phyloP scores from a whole-genome alignment of 2,113 vertebrate genomes.

The pig (Sus scrofa) region T2T-Sscrofa CM000826.6:122457001-122457500 shows the following conservation, averaged over 20 bases:
- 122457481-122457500: too few species aligned
- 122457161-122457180: not conserved
- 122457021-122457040: not conserved
- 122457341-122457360: too few species aligned
- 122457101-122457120: constrained; percentile 10
- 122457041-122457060: constrained; percentile 30
- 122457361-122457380: too few species aligned
- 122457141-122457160: not conserved
- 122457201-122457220: not conserved
- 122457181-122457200: not conserved
- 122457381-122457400: too few species aligned
- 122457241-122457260: not conserved
- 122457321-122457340: not conserved
- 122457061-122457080: constrained; percentile 42
- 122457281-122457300: not conserved
- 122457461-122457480: too few species aligned
- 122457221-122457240: not conserved
- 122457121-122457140: not conserved
- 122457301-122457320: not conserved
- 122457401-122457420: too few species aligned
- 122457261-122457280: constrained; percentile 12
- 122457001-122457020: constrained; percentile 27
- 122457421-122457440: too few species aligned
- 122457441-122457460: too few species aligned
- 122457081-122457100: not conserved